These are phyloP conservation scores for Oscheius sp. DNA, from an alignment of 2,888 invertebrate species.

Conservation along the genomic window DNA sequence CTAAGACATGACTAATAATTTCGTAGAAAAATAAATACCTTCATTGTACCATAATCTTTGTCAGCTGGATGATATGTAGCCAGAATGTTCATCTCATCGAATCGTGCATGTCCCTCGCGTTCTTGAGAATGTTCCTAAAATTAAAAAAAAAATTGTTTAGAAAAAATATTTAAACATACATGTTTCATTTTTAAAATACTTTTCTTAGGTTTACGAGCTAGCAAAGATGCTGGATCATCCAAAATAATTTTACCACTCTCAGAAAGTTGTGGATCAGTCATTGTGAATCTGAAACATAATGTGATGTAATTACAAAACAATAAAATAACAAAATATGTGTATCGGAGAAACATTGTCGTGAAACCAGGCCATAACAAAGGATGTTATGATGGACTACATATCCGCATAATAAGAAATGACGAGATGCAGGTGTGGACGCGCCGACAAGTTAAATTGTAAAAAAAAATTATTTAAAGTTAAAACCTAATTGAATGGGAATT, in stretches of 20 bases:
- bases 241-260: constrained; percentile 47
- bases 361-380: too few species aligned
- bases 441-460: too few species aligned
- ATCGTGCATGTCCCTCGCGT: constrained; percentile 65
- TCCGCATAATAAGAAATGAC: too few species aligned
- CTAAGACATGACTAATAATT: constrained; percentile 37
- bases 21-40: constrained; percentile 74
- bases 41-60: constrained; percentile 99
- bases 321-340: neutral
- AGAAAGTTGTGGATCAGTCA: constrained; percentile 8
- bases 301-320: neutral
- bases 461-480: too few species aligned
- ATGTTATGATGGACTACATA: too few species aligned
- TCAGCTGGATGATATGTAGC: constrained; percentile 96
- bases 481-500: too few species aligned
- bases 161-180: constrained; percentile 16
- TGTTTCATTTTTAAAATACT: constrained; percentile 67
- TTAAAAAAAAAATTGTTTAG: neutral
- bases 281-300: too few species aligned
- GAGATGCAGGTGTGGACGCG: too few species aligned
- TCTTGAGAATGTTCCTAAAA: constrained; percentile 53
- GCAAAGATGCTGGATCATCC: constrained; percentile 66
- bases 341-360: too few species aligned
- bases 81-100: constrained; percentile 96
- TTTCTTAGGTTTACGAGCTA: constrained; percentile 69